Evolutionary conservation across 2,797 vertebrate genomes (phyloP).

Genomic region (Dryobates pubescens): DNA sequence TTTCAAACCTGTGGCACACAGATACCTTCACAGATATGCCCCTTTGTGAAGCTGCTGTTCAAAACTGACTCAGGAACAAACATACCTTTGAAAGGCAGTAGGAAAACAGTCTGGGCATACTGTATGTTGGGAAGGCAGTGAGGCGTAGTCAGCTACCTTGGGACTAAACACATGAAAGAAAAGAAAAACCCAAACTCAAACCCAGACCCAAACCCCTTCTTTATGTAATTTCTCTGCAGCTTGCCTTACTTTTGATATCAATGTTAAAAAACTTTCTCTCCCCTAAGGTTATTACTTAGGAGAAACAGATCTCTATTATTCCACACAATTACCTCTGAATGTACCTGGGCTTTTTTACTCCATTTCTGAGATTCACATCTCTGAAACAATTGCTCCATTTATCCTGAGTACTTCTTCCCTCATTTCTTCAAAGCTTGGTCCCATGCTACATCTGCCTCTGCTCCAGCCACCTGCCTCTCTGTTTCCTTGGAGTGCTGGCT

Average conservation of each 20-base stretch:
- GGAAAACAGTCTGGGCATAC: background rate
- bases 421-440: background rate
- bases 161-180: background rate
- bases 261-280: background rate
- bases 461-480: background rate
- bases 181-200: background rate
- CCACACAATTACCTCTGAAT: constrained; percentile 7
- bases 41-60: background rate
- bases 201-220: background rate
- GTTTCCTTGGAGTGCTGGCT: background rate
- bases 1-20: accelerated
- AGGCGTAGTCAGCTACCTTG: background rate
- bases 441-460: background rate
- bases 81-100: background rate
- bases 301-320: background rate
- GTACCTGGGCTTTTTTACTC: background rate
- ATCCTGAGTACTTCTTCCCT: background rate
- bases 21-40: background rate
- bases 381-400: constrained; percentile 16
- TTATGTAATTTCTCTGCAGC: background rate
- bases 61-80: background rate
- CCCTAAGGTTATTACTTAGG: constrained; percentile 11
- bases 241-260: background rate
- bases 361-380: background rate
- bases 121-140: background rate